Base-by-base conservation (phyloP, 2,888 invertebrate genomes). In the Agriotes lineatus region DNA sequence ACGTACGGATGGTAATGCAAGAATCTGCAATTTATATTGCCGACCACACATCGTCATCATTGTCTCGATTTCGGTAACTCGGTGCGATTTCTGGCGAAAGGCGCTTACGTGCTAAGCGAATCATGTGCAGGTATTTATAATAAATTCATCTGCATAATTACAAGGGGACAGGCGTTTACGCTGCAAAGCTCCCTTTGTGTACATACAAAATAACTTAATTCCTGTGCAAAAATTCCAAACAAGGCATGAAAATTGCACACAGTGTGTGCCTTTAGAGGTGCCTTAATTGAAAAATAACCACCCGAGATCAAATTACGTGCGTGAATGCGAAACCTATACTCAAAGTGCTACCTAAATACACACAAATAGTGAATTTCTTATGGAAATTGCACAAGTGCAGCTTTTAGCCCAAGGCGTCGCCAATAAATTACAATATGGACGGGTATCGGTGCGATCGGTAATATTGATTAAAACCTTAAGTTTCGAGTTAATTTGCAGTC, bases 301-400 rank as follows among this genome's bases (percentile, higher is more conserved):
- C 71, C 72, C 74, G 70, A 73, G 73, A 72, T 72, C 74, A 73
- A 76, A 77, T 78, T 78, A 76, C 74, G 74, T 71, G 73, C 67
- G 69, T 72, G 70, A 71, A 73, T 70, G 59, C 67, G 64, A 57
- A 69, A 70, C 70, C 70, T 70, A 67, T 68, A 68, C 68, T 68
- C 68, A 64, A 48, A 50, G 35, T 18, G 73, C 72, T 66, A 74
- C 75, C 72, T 78, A 79, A 78, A 78, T 74, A 78, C 79, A 78
- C 72, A 72, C 77, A 75, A 74, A 75, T 74, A 72, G 74, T 72
- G 73, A 75, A 78, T 79, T 80, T 80, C 70, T 74, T 79, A 81
- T 81, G 80, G 80, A 81, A 81, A 81, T 81, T 77, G 73, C 74
- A 52, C 64, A 73, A 75, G 76, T 74, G 74, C 76, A 75, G 73